A percentile compares a stretch with the other conserved stretches of the same genome.
These are phyloP conservation scores for Megalops atlanticus DNA, from an alignment of 2,113 vertebrate genomes.

Conservation along the genomic window DNA sequence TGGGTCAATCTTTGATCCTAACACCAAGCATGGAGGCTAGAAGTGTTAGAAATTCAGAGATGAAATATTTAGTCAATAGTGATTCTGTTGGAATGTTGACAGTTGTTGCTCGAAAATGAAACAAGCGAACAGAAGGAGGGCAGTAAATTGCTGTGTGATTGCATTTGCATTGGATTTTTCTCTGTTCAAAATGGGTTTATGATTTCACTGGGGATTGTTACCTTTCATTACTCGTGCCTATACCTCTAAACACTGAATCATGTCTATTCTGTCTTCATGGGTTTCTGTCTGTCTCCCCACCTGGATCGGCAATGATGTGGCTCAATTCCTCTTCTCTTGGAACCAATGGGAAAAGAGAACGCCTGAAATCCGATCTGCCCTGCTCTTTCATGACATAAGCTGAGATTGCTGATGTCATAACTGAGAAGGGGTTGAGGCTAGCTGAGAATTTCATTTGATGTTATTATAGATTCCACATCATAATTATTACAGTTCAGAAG, in stretches of 20 bases:
- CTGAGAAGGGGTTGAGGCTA: background rate
- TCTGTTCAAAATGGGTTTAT: constrained; percentile 19
- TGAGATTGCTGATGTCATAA: background rate
- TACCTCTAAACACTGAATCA: background rate
- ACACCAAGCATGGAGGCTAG: too few species aligned
- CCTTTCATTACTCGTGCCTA: background rate
- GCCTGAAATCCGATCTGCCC: background rate
- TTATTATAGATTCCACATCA: too few species aligned
- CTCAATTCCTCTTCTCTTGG: background rate
- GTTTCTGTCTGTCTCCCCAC: background rate
- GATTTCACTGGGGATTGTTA: background rate
- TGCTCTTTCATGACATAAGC: background rate
- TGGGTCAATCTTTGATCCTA: background rate
- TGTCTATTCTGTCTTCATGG: background rate
- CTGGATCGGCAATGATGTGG: background rate
- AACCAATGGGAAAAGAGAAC: background rate
- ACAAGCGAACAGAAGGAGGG: background rate
- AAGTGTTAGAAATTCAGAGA: background rate
- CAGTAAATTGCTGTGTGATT: constrained; percentile 20
- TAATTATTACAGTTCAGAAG: too few species aligned
- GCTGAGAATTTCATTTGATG: too few species aligned
- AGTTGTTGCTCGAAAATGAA: constrained; percentile 16
- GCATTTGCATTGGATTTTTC: constrained; percentile 18
- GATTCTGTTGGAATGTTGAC: background rate
- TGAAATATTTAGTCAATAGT: background rate